Evolutionary conservation across 2,888 invertebrate species (phyloP).

Genomic region (Elysia crispata): DNA sequence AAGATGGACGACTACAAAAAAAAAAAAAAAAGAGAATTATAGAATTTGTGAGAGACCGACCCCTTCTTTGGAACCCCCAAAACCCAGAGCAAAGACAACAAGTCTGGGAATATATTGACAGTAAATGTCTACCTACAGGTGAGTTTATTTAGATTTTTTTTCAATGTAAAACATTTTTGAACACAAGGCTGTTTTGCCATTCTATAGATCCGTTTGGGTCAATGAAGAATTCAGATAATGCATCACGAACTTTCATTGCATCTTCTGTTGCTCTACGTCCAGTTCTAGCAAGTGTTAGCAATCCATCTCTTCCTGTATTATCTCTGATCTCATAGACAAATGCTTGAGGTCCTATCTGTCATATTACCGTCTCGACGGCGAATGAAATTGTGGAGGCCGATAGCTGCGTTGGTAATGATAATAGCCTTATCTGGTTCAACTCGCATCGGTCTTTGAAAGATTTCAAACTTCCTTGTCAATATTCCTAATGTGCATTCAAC

Average conservation of each 20-base stretch:
- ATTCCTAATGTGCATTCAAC: constrained; percentile 38
- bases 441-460: constrained; percentile 37
- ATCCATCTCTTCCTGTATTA: too few species aligned
- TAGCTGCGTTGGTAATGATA: constrained; percentile 29
- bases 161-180: background rate
- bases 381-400: constrained; percentile 40
- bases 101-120: background rate
- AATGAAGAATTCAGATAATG: background rate
- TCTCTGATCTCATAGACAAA: too few species aligned
- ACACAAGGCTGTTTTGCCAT: constrained; percentile 3
- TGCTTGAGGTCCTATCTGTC: too few species aligned
- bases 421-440: constrained; percentile 34
- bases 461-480: constrained; percentile 30
- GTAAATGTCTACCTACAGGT: background rate
- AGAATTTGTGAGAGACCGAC: too few species aligned
- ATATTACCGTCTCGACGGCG: constrained; percentile 24
- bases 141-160: background rate
- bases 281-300: background rate
- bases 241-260: constrained; percentile 2
- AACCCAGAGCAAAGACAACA: background rate
- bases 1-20: too few species aligned
- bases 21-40: too few species aligned
- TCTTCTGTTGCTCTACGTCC: background rate
- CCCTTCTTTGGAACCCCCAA: background rate
- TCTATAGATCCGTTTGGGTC: constrained; percentile 5